phyloP scores from a whole-genome alignment of 2,888 invertebrate genomes.

The Cheilosia pagana region DNA sequence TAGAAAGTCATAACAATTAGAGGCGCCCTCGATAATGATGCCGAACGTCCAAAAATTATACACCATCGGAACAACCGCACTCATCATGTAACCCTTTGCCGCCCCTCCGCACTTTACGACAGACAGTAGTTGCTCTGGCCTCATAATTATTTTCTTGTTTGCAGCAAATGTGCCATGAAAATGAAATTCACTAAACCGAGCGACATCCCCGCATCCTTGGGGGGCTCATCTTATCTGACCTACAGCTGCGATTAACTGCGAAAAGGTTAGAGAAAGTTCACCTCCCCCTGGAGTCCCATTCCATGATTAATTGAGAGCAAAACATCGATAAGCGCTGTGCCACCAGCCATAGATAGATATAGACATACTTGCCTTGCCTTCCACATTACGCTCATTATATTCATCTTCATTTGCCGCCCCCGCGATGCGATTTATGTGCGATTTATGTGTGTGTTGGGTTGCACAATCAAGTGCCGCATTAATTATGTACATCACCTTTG shows the following conservation, averaged over 20 bases:
- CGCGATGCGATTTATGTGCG: slow-evolving; percentile 13
- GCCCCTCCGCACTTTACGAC: slow-evolving; percentile 25
- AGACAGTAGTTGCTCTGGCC: slow-evolving; percentile 30
- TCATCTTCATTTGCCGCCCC: slow-evolving; percentile 29
- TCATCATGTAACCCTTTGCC: not conserved
- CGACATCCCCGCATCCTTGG: slow-evolving; percentile 26
- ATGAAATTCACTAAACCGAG: slow-evolving; percentile 77
- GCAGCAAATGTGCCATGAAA: slow-evolving; percentile 77
- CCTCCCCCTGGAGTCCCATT: slow-evolving; percentile 37
- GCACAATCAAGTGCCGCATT: slow-evolving; percentile 72
- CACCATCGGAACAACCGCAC: slow-evolving; percentile 19
- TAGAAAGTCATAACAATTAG: too few species aligned
- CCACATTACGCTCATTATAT: slow-evolving; percentile 58
- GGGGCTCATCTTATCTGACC: slow-evolving; percentile 48
- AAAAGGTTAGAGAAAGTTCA: slow-evolving; percentile 64
- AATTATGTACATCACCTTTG: slow-evolving; percentile 71
- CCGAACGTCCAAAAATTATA: not conserved
- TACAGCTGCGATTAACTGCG: slow-evolving; percentile 51
- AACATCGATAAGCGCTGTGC: slow-evolving; percentile 46
- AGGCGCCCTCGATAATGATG: too few species aligned
- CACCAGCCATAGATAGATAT: slow-evolving; percentile 16
- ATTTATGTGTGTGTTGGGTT: slow-evolving; percentile 14
- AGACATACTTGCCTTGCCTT: slow-evolving; percentile 50
- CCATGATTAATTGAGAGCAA: slow-evolving; percentile 69
- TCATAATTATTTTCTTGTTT: slow-evolving; percentile 79